Evolutionary conservation across 1,140 invertebrate genomes (phyloP).

Genomic region (Lepidotrigona ventralis): DNA sequence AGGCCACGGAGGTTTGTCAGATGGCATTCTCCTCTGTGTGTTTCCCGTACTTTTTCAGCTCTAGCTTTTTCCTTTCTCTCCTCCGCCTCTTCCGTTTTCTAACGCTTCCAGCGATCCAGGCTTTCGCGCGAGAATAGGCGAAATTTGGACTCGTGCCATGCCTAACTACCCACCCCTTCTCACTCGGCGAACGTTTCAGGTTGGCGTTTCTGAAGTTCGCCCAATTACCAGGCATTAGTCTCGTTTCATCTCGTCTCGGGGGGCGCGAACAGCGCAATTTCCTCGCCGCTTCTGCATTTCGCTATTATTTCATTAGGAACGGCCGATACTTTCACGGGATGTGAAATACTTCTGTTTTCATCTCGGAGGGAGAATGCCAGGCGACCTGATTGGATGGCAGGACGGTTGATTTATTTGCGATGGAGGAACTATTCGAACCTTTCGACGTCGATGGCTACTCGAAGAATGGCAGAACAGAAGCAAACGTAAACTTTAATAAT

Average conservation of each 20-base stretch:
- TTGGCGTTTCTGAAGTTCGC: slow-evolving; percentile 54
- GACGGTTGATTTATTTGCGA: background rate
- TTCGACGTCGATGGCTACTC: too few relatives aligned
- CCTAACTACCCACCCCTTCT: slow-evolving; percentile 40
- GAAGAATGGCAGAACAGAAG: too few relatives aligned
- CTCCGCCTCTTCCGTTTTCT: background rate
- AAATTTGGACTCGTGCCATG: slow-evolving; percentile 60
- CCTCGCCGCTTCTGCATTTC: slow-evolving; percentile 18
- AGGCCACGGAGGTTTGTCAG: slow-evolving; percentile 6
- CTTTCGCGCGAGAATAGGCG: slow-evolving; percentile 33
- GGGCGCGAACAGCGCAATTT: slow-evolving; percentile 42
- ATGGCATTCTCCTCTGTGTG: background rate
- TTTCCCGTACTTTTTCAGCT: background rate
- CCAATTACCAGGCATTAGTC: slow-evolving; percentile 56
- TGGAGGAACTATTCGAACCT: too few relatives aligned
- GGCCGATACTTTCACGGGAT: slow-evolving; percentile 28
- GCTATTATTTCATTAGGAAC: slow-evolving; percentile 38
- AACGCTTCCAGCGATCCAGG: background rate
- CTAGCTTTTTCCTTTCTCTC: background rate
- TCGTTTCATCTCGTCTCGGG: slow-evolving; percentile 43
- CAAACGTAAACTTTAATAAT: too few relatives aligned
- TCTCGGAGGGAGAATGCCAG: background rate
- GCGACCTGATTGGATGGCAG: background rate
- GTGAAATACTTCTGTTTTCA: background rate
- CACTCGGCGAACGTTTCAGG: slow-evolving; percentile 11